Evolutionary conservation across 2,888 invertebrate species (phyloP).

Genomic region (Eilema caniola): DNA sequence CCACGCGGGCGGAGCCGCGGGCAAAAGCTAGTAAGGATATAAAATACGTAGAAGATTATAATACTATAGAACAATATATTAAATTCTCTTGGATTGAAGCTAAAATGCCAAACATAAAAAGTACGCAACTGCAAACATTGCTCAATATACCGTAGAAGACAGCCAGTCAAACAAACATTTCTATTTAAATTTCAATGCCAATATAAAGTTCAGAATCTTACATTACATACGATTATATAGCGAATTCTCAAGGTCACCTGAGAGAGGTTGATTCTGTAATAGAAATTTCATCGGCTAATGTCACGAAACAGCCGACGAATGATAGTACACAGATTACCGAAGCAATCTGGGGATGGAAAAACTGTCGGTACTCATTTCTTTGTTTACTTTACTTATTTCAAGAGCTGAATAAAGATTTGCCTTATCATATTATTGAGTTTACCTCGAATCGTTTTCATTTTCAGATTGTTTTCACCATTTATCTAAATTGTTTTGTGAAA

Average conservation of each 20-base stretch:
- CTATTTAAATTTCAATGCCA: slow-evolving; percentile 9
- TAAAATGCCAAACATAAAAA: background rate
- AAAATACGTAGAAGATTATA: too few species aligned
- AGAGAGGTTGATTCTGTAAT: slow-evolving; percentile 13
- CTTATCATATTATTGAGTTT: background rate
- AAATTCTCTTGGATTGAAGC: too few species aligned
- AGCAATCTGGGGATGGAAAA: background rate
- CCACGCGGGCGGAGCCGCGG: too few species aligned
- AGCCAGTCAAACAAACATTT: slow-evolving; percentile 3
- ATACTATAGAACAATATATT: too few species aligned
- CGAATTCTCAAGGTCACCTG: background rate
- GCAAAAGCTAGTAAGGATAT: too few species aligned
- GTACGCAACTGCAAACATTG: background rate
- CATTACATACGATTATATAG: background rate
- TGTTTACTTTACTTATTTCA: background rate
- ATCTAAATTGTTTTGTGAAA: background rate
- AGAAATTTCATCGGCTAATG: slow-evolving; percentile 6
- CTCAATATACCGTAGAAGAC: slow-evolving; percentile 12
- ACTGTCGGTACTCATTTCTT: background rate
- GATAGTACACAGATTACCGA: slow-evolving; percentile 8
- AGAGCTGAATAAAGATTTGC: background rate
- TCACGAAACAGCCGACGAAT: too few species aligned
- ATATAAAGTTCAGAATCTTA: slow-evolving; percentile 3
- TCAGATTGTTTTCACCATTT: background rate
- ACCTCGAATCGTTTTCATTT: background rate